Percentiles rank a stretch among this genome's conserved stretches.
These are phyloP conservation scores for Spongia lamella DNA, from an alignment of 37 sponge, comb jelly and placozoan genomes.

Conservation along the genomic window DNA sequence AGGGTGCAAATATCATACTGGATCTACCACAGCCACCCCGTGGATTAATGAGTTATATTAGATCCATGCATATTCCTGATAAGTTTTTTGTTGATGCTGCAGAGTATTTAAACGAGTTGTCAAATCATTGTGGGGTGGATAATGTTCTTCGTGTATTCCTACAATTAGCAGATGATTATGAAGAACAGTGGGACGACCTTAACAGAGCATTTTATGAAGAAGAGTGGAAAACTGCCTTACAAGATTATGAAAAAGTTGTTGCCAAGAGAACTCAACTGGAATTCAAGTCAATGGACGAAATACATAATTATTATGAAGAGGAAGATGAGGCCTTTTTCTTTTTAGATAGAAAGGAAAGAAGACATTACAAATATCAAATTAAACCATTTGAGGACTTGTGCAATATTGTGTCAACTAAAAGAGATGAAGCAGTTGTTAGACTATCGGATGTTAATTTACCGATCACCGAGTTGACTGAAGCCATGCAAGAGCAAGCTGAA, in stretches of 20 bases:
- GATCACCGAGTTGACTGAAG: constrained; percentile 4
- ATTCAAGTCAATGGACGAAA: constrained; percentile 27
- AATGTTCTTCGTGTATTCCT: constrained; percentile 30
- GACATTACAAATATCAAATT: constrained; percentile 21
- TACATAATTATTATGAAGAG: constrained; percentile 37
- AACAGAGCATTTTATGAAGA: constrained; percentile 24
- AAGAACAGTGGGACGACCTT: constrained; percentile 50
- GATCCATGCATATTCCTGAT: constrained; percentile 11
- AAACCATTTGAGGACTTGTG: constrained; percentile 53
- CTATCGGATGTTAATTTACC: background rate
- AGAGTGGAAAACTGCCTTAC: constrained; percentile 4
- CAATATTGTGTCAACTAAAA: constrained; percentile 19
- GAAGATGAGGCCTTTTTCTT: constrained; percentile 38
- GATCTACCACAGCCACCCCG: constrained; percentile 16
- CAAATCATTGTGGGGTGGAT: constrained; percentile 8
- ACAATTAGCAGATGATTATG: constrained; percentile 11
- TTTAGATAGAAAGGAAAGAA: constrained; percentile 16
- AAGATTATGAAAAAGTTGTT: constrained; percentile 24
- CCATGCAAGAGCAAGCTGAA: constrained; percentile 22
- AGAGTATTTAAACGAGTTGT: constrained; percentile 14
- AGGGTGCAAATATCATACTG: background rate
- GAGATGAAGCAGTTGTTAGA: constrained; percentile 22
- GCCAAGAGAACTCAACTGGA: background rate
- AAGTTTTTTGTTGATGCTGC: constrained; percentile 14
- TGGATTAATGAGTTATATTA: constrained; percentile 38